Conservation (phyloP, 2,113 vertebrate genomes). For the Beaufortia kweichowensis region DNA sequence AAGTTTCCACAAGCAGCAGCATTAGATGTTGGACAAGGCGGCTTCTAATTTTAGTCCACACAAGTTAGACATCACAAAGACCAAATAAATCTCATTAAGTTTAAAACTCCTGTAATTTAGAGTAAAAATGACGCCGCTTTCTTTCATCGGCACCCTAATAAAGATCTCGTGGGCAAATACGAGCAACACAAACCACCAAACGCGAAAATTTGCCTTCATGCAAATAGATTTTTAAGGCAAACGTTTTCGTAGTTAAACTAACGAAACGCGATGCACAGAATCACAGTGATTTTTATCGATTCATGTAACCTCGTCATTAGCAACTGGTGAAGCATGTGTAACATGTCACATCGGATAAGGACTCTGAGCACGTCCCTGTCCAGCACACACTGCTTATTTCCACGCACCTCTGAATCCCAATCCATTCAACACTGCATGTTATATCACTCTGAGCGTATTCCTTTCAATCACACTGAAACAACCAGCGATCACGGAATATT, state of each 20-base stretch:
- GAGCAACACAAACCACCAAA: not conserved
- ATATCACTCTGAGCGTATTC: not conserved
- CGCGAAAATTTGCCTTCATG: conserved; percentile 13
- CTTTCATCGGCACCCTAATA: not conserved
- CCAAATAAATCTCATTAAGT: not conserved
- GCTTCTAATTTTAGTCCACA: not conserved
- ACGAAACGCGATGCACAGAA: not conserved
- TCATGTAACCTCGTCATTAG: not conserved
- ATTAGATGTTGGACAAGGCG: not conserved
- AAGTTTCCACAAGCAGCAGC: not conserved
- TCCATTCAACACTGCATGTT: conserved; percentile 38
- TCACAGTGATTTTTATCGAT: conserved; percentile 1
- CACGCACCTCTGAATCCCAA: conserved; percentile 40
- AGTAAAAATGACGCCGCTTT: not conserved
- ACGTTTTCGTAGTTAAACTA: conserved; percentile 11
- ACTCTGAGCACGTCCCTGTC: conserved; percentile 26
- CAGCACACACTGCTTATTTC: conserved; percentile 34
- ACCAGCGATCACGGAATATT: not conserved
- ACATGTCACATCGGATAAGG: conserved; percentile 24
- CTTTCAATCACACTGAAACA: conserved; percentile 6
- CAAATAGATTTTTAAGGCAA: conserved; percentile 6
- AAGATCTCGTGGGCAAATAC: not conserved
- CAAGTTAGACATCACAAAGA: not conserved
- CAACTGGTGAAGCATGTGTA: conserved; percentile 37
- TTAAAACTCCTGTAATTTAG: not conserved